Evolutionary conservation across 2,113 vertebrate genomes (phyloP).

Genomic region (Crotalus tigris): DNA sequence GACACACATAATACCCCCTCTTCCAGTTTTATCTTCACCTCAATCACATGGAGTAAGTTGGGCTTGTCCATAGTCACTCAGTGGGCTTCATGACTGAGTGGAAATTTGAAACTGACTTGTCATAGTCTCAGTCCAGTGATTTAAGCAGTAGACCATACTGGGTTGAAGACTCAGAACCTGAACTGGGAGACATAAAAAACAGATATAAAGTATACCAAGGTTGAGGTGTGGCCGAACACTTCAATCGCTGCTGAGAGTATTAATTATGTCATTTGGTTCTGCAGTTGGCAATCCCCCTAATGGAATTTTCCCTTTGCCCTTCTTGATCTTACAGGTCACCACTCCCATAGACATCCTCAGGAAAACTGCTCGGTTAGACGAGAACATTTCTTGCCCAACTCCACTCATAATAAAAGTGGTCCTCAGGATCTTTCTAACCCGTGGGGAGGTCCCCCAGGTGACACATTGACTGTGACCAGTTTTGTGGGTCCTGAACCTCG

Average conservation of each 20-base stretch:
- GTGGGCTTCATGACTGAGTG: not conserved
- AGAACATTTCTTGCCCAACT: constrained; percentile 8
- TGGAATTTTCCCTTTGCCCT: not conserved
- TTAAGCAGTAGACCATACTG: not conserved
- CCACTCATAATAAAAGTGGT: not conserved
- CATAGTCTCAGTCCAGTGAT: not conserved
- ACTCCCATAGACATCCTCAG: constrained; percentile 7
- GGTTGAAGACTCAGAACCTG: not conserved
- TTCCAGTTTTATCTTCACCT: not conserved
- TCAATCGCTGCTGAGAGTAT: not conserved
- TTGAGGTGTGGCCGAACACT: not conserved
- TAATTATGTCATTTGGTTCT: not conserved
- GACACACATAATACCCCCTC: not conserved
- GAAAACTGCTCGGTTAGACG: constrained; percentile 12
- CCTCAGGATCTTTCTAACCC: not conserved
- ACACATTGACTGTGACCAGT: constrained; percentile 28
- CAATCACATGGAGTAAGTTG: not conserved
- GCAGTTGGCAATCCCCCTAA: not conserved
- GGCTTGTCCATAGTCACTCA: not conserved
- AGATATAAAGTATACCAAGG: not conserved
- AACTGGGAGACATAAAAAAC: not conserved
- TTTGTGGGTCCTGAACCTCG: constrained; percentile 27
- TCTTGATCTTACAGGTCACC: not conserved
- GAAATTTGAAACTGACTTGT: not conserved
- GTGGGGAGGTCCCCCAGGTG: constrained; percentile 10